Evolutionary conservation across 2,113 vertebrate species (phyloP).

Genomic region (Ailurus styani): DNA sequence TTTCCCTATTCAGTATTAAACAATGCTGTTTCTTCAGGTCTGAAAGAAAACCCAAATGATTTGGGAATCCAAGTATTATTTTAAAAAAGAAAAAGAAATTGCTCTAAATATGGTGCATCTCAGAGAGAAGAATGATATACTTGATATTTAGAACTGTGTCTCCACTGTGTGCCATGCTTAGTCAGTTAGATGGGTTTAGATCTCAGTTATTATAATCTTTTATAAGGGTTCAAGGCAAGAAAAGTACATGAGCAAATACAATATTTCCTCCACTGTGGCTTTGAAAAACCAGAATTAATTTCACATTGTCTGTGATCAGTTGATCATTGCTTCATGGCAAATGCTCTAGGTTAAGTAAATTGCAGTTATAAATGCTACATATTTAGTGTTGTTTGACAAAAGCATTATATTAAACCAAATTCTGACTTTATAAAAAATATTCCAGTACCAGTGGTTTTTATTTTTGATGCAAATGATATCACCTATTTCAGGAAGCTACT

Average conservation of each 20-base stretch:
- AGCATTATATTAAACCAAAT: constrained; percentile 53
- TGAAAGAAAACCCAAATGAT: not conserved
- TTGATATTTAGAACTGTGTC: not conserved
- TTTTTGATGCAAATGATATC: constrained; percentile 67
- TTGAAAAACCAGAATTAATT: constrained; percentile 65
- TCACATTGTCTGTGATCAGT: not conserved
- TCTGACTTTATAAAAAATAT: constrained; percentile 56
- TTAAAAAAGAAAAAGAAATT: not conserved
- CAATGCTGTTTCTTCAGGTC: not conserved
- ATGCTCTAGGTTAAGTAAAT: constrained; percentile 63
- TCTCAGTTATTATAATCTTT: constrained; percentile 39
- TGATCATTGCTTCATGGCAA: constrained; percentile 59
- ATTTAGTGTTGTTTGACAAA: constrained; percentile 67
- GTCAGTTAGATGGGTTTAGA: constrained; percentile 60
- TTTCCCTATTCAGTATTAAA: constrained; percentile 1
- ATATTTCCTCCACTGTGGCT: not conserved
- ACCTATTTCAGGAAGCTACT: constrained; percentile 71
- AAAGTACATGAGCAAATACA: constrained; percentile 48
- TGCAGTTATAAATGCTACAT: constrained; percentile 69
- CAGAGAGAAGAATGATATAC: not conserved
- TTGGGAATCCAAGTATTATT: not conserved
- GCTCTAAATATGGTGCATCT: not conserved
- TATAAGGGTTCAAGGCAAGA: constrained; percentile 56
- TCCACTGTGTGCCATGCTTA: not conserved
- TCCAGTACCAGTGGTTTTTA: constrained; percentile 56